Conservation (phyloP, 37 sponge, comb jelly and placozoan genomes). For the Aphrocallistes beatrix region DNA sequence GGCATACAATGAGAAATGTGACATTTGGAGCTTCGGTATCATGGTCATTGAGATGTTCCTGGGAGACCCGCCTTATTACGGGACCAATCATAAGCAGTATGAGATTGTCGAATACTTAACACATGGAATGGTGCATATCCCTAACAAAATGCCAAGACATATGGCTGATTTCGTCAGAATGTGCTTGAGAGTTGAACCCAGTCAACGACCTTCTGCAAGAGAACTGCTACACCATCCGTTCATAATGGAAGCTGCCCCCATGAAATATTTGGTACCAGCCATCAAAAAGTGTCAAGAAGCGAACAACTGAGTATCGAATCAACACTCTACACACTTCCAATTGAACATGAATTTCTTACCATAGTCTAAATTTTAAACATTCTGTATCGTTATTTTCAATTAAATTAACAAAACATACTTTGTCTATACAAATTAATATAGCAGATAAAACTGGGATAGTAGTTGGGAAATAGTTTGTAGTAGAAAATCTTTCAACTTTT, state of each 20-base stretch:
- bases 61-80: conserved; percentile 1
- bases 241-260: conserved; percentile 7
- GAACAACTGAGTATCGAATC: not conserved
- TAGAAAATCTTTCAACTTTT: no score
- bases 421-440: no score
- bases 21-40: conserved; percentile 9
- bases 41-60: conserved; percentile 14
- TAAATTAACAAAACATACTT: no score
- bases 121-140: not conserved
- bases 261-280: not conserved
- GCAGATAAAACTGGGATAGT: no score
- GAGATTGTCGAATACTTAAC: not conserved
- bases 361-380: no score
- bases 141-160: not conserved
- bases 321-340: no score
- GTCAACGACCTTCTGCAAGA: conserved; percentile 8
- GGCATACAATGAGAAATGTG: not conserved
- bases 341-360: no score
- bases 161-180: conserved; percentile 3
- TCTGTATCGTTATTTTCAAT: no score
- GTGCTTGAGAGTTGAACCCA: not conserved
- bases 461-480: no score
- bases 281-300: not conserved
- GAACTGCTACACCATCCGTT: conserved; percentile 5
- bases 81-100: not conserved